These are phyloP conservation scores for Diabrotica undecimpunctata DNA, from an alignment of 1,140 invertebrate genomes.

Conservation along the genomic window DNA sequence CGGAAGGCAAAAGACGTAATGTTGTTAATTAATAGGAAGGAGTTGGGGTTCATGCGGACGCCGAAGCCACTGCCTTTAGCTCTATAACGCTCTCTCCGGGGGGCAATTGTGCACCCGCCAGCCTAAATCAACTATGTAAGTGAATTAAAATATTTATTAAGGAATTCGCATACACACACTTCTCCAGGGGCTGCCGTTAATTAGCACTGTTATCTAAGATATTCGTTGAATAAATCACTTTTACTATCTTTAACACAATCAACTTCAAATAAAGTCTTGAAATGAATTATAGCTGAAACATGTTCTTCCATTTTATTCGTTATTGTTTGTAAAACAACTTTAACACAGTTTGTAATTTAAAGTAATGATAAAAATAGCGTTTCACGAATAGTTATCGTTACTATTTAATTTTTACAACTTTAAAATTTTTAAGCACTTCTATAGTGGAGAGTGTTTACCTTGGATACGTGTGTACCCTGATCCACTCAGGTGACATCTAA, in stretches of 20 bases:
- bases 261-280: too few species aligned
- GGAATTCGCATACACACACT: constrained; percentile 45
- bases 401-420: too few species aligned
- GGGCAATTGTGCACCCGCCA: constrained; percentile 40
- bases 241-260: constrained; percentile 19
- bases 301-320: too few species aligned
- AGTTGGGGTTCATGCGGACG: constrained; percentile 30
- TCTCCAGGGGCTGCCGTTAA: constrained; percentile 39
- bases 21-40: constrained; percentile 45
- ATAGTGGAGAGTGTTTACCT: too few species aligned
- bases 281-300: too few species aligned
- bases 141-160: constrained; percentile 50
- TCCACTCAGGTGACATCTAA: too few species aligned
- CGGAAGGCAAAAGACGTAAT: constrained; percentile 36
- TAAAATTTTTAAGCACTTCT: too few species aligned
- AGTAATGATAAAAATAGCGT: too few species aligned
- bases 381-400: too few species aligned
- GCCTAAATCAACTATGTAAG: constrained; percentile 48
- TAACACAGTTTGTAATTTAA: too few species aligned
- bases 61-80: constrained; percentile 33
- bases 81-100: constrained; percentile 42
- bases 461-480: too few species aligned
- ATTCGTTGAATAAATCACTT: constrained; percentile 34
- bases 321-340: too few species aligned
- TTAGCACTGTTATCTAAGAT: constrained; percentile 42